Base-by-base conservation (phyloP, 2,888 invertebrate species). In the Xanthia icteritia region DNA sequence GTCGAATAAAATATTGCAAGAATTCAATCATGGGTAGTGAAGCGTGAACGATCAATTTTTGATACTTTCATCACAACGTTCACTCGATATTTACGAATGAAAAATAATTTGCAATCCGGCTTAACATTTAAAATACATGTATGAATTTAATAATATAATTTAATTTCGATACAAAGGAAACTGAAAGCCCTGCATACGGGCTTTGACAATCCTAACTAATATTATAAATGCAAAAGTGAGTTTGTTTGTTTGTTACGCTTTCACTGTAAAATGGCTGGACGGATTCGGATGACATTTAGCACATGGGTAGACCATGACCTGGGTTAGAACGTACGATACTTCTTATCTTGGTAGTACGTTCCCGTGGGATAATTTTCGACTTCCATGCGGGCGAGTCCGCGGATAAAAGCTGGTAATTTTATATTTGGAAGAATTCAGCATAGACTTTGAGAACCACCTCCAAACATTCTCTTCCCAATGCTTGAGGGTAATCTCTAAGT, bases 51-150 rank as follows among this genome's bases (percentile, higher is more conserved):
- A 86, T 86, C 64, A 73, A 86, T 84, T 79, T 86, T 69, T 79
- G 67, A 79, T 86, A 86, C 81, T 86, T 86, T 86, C 86, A 74
- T 84, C 63, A 69, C 73, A 51, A 61, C 51, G 27, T 2, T 71
- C 73, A 72, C 65, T 66, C 36, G 36, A 36, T 48, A 48, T 74
- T 67, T 61, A 68, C 39, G 58, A 77, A 39, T 73, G 17, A 71
- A 66, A 61, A 71, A 66, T 64, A 65, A 76, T 72, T 73, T 39
- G 17, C 66, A 72, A 76, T 39, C 69, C 54, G 13, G 39, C 23
- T 45, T 45, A 61, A 73, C 13, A 67, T 48, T 73, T 67, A 58
- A 67, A 54, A 68, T 61, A 71, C 1, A 36, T 51, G n/a, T 48
- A 39, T 36, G 36, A 39, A 9, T 54, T 73, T 54, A 61, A 31